Percentiles rank a stretch among this genome's conserved stretches.
phyloP scores from a whole-genome alignment of 2,797 vertebrate genomes.

The Gila robusta region DNA sequence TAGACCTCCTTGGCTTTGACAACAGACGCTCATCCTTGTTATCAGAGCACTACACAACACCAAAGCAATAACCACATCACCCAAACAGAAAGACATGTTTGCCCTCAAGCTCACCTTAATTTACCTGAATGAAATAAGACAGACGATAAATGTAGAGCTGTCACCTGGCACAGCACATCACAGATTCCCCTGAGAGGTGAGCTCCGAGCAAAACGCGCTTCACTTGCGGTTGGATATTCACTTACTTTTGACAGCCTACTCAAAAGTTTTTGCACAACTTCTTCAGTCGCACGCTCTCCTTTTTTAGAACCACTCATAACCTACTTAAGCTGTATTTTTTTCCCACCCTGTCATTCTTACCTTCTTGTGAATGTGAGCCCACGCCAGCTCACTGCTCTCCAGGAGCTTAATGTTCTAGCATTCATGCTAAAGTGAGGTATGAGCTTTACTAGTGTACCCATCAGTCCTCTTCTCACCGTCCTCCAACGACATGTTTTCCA shows the following conservation, averaged over 20 bases:
- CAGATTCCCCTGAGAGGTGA: conserved; percentile 32
- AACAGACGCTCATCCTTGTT: conserved; percentile 22
- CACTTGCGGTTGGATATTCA: conserved; percentile 4
- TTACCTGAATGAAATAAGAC: conserved; percentile 37
- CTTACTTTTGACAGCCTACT: conserved; percentile 15
- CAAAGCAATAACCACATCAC: conserved; percentile 25
- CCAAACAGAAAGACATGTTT: conserved; percentile 29
- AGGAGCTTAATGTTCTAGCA: conserved; percentile 29
- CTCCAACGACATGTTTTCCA: neutral
- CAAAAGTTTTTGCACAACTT: conserved; percentile 36
- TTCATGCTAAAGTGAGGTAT: neutral
- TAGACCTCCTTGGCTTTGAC: conserved; percentile 33
- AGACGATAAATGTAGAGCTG: conserved; percentile 32
- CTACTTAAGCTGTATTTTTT: conserved; percentile 23
- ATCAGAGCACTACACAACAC: conserved; percentile 2
- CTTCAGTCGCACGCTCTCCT: neutral
- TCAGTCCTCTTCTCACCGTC: neutral
- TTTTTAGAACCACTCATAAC: conserved; percentile 20
- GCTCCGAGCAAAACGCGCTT: conserved; percentile 23
- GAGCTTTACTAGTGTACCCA: neutral
- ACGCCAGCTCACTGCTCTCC: conserved; percentile 15
- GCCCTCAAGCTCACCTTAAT: conserved; percentile 43
- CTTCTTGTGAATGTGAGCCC: conserved; percentile 16
- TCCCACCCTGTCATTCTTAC: conserved; percentile 29
- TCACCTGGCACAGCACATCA: conserved; percentile 35